Evolutionary conservation across 1,140 invertebrate genomes (phyloP), one percentile per base, ranked within the genome.

Genomic region (Theocolax elegans): DNA sequence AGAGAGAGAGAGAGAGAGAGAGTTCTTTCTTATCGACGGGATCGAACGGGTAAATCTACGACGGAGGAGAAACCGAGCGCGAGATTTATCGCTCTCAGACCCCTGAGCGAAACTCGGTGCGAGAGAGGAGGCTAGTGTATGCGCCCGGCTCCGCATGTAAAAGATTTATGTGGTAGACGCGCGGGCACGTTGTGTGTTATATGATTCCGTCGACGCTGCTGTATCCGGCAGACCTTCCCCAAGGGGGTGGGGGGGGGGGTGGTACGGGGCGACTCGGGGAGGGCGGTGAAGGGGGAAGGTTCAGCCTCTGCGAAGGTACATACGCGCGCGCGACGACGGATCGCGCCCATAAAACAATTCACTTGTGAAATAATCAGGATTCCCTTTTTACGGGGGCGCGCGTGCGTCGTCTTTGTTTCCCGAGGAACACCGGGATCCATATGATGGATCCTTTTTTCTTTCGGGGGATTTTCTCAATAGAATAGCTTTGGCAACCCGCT

Each of bases 21-120:
- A 46, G 58, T 46, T 13, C 40, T 46, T 46, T 62, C 58, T 62
- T 48, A 62, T 62, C 42, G 58, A 29, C 15, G 23, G 15, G 23
- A 62, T 62, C 58, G 58, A 62, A 46, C 40, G 58, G 56, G 56
- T 42, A 35, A 42, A 59, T 59, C 35, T 59, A 59, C 21, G 56
- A 35, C 27, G 3, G 53, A n/a, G 38, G 19, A 44, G 58, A 46
- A 46, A 46, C 40, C 42, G 13, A 67, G 21, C 23, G 63, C 31
- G 64, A 68, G 65, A 72, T 74, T 73, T 73, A 73, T 53, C 68
- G 59, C 62, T 59, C n/a, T n/a, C n/a, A n/a, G n/a, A n/a, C n/a
- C n/a, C 65, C 62, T 51, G 67, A 51, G 38, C 58, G 51, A 31
- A 67, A 6, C 70, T 13, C 44, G 60, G 15, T 10, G 59, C 35